Conservation (phyloP, 1,140 invertebrate genomes). For the Drosophila nikananu region DNA sequence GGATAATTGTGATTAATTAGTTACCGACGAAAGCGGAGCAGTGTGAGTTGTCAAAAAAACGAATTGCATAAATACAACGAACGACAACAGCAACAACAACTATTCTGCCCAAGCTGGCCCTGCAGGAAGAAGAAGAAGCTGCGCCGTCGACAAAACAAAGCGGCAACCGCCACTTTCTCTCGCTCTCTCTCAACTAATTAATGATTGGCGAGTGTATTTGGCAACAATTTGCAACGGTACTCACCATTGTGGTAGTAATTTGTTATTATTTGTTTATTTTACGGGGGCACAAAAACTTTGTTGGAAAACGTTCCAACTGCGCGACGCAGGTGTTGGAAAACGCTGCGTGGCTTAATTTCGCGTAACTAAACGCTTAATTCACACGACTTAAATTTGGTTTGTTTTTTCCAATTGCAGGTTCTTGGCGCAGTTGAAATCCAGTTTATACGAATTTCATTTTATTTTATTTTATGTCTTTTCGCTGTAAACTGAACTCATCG, state of each 20-base stretch:
- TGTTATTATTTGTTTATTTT: constrained; percentile 65
- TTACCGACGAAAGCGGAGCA: neutral
- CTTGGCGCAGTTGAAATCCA: neutral
- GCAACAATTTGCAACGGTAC: constrained; percentile 6
- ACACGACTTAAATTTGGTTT: neutral
- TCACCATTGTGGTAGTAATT: constrained; percentile 59
- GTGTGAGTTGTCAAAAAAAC: neutral
- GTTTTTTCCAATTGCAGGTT: neutral
- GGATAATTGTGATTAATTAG: neutral
- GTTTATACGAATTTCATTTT: constrained; percentile 1
- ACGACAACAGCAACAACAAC: constrained; percentile 58
- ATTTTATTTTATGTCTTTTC: neutral
- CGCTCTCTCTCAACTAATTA: neutral
- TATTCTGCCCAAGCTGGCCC: constrained; percentile 63
- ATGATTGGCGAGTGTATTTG: neutral
- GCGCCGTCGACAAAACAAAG: constrained; percentile 26
- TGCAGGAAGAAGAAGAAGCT: constrained; percentile 49
- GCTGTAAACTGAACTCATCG: neutral
- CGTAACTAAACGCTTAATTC: constrained; percentile 1
- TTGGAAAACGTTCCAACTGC: constrained; percentile 31
- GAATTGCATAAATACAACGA: constrained; percentile 76
- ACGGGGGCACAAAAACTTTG: constrained; percentile 43
- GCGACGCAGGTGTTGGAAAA: constrained; percentile 27
- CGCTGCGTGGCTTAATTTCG: constrained; percentile 11
- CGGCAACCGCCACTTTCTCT: constrained; percentile 12